Base-by-base conservation (phyloP, 2,888 invertebrate species). In the Gryllus longicercus region DNA sequence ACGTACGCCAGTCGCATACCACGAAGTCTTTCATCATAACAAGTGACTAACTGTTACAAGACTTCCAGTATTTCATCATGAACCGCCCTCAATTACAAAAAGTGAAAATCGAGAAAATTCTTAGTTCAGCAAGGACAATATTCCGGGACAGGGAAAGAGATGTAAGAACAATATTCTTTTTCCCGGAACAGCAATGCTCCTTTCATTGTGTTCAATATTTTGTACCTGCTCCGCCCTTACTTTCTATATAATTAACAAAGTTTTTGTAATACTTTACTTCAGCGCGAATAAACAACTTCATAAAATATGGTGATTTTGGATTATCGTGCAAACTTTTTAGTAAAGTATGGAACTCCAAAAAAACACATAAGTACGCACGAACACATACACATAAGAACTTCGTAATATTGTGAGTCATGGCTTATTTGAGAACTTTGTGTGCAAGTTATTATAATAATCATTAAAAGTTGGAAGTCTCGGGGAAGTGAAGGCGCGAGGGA, bases 371-470 rank as follows among this genome's bases (percentile, higher is more conserved):
- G 63, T 63, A 63, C n/a, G n/a, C 63, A 63, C 63, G 63, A 4
- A 63, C 63, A 63, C 63, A 63, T 63, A 63, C 63, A 63, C 63
- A 11, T 63, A 63, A 63, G 63, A 63, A 63, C 63, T 63, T 63
- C n/a, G 63, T 63, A 63, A 63, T 63, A 63, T 63, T 63, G 63
- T 63, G 63, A 63, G 63, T 63, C 63, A 63, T 63, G 63, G 63
- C 63, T 63, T 63, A 63, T 63, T 63, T 63, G 63, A 63, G 63
- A 63, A 63, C 63, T 63, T 63, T 63, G n/a, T 63, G 63, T 38
- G 38, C 38, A 63, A 63, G 63, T 63, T 63, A 63, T 63, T 63
- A 63, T n/a, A 63, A 63, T 63, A 63, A 63, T 63, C 63, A 63
- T 63, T 63, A 63, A 63, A 63, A 63, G 63, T 63, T 63, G 16